Percentiles rank a stretch among this genome's conserved stretches.
Evolutionary conservation across 2,888 invertebrate species (phyloP).

Genomic region (Platerodrilus igneus): DNA sequence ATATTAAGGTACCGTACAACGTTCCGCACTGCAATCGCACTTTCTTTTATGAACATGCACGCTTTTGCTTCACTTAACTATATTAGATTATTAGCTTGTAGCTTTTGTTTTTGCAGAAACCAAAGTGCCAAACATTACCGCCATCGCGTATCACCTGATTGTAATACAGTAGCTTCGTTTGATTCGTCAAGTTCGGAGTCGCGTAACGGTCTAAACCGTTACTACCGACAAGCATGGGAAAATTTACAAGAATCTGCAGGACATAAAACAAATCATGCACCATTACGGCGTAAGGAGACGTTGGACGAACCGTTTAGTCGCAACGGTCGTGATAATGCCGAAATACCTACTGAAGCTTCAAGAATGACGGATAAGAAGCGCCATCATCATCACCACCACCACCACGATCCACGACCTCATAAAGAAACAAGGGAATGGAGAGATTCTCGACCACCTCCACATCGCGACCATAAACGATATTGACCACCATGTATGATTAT

Average conservation of each 20-base stretch:
- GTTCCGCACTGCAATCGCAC: slow-evolving; percentile 32
- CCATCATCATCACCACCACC: slow-evolving; percentile 72
- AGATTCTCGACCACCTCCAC: slow-evolving; percentile 50
- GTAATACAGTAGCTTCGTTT: slow-evolving; percentile 86
- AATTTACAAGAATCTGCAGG: slow-evolving; percentile 80
- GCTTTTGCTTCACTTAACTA: neutral
- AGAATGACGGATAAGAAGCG: slow-evolving; percentile 57
- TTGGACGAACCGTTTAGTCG: slow-evolving; percentile 64
- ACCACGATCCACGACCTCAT: slow-evolving; percentile 58
- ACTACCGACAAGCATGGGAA: slow-evolving; percentile 91
- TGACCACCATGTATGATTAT: slow-evolving; percentile 45
- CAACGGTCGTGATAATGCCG: slow-evolving; percentile 61
- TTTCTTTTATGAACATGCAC: slow-evolving; percentile 3
- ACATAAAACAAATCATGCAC: slow-evolving; percentile 50
- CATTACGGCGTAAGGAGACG: slow-evolving; percentile 65
- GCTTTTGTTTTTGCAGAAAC: slow-evolving; percentile 52
- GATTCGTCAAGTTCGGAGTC: slow-evolving; percentile 85
- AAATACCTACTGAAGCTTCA: slow-evolving; percentile 61
- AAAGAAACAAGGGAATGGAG: slow-evolving; percentile 56
- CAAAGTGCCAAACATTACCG: slow-evolving; percentile 83
- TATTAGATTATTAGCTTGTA: neutral
- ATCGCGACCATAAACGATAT: slow-evolving; percentile 55
- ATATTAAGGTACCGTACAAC: slow-evolving; percentile 22
- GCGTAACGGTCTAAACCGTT: slow-evolving; percentile 73
- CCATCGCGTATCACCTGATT: slow-evolving; percentile 84